Base-by-base conservation (phyloP, 2,113 vertebrate species). In the Neogobius melanostomus region DNA sequence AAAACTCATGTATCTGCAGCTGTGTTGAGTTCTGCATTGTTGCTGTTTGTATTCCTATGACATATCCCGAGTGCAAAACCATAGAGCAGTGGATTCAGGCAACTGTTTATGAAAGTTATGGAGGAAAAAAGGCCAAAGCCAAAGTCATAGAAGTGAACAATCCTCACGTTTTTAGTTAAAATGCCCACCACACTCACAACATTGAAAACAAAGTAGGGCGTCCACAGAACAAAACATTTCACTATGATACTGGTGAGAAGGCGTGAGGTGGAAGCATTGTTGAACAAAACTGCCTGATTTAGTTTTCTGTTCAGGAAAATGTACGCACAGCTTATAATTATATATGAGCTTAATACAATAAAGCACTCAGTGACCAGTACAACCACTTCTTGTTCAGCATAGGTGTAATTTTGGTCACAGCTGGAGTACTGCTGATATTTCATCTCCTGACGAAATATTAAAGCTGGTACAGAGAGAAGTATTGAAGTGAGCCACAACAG, bases 41-140 rank as follows among this genome's bases (percentile, higher is more conserved):
- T 36, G 28, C 28, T 36, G 28, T 36, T 36, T 36, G 28, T 44
- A 44, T 44, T 61, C 8, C 1, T 44, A 7, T 4, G 64, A 17
- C 16, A 50, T 50, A 65, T 60, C 36, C 11, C 6, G 50, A 17
- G 60, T 16, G 75, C 17, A 73, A 82, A 84, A 0, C 56, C 57
- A 44, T 77, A 81, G 8, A 82, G 48, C 1, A 77, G 6, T 5
- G 76, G 78, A 77, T 87, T 71, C 8, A 80, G 0, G n/a, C 51
- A 52, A 63, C 73, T 75, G 17, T 71, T 80, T 4, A 75, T 15
- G 66, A 81, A 77, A 4, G 48, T 68, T 11, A 83, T 4, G 9
- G 77, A 21, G 68, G 7, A 21, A 66, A 12, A 12, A 65, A 45
- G 45, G 0, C 3, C 14, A 36, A 5, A 15, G 64, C 5, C 42